phyloP scores from a whole-genome alignment of 2,797 vertebrate genomes.

The Perodicticus potto region DNA sequence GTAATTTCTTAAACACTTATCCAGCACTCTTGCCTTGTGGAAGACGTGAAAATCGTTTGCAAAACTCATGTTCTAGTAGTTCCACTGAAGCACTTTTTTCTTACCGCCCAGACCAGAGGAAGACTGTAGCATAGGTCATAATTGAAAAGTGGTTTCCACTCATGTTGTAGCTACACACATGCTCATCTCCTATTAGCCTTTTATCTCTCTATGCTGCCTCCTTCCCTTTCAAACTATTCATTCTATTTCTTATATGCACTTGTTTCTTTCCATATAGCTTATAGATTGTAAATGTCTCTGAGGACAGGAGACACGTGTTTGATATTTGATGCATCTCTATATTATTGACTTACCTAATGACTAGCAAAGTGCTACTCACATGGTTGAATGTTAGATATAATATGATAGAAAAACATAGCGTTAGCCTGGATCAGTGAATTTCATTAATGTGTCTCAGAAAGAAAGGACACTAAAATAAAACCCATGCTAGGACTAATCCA shows the following conservation, averaged over 20 bases:
- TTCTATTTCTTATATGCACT: background rate
- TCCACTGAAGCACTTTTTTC: background rate
- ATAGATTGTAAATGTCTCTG: background rate
- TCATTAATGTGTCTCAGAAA: slow-evolving; percentile 50
- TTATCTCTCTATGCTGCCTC: background rate
- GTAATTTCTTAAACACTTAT: background rate
- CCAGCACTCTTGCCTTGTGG: background rate
- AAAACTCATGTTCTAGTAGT: background rate
- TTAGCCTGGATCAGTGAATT: slow-evolving; percentile 16
- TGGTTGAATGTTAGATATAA: background rate
- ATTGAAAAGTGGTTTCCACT: background rate
- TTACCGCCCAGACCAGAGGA: background rate
- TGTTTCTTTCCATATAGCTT: background rate
- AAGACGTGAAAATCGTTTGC: background rate
- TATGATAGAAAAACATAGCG: background rate
- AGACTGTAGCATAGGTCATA: background rate
- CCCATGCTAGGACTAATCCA: background rate
- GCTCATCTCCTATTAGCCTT: background rate
- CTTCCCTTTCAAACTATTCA: background rate
- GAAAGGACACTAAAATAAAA: slow-evolving; percentile 15
- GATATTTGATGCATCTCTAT: background rate
- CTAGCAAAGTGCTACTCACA: background rate
- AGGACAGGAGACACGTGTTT: background rate
- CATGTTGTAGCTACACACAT: background rate
- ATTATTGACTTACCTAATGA: background rate